phyloP scores from a whole-genome alignment of 2,888 invertebrate genomes.

The Papilio elwesi region DNA sequence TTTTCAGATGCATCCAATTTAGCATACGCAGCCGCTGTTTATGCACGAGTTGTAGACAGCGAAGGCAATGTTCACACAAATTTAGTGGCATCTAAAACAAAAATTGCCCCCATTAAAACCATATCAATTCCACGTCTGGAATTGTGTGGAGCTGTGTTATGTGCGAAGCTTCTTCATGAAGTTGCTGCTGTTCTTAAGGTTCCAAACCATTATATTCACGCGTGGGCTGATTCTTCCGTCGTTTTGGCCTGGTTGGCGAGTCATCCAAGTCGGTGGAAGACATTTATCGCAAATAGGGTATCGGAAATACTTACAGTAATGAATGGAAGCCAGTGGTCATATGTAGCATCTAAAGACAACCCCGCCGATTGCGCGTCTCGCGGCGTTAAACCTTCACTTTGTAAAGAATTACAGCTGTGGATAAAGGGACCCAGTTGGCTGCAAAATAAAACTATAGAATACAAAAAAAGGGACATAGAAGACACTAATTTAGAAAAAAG shows the following conservation, averaged over 20 bases:
- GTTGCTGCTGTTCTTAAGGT: slow-evolving; percentile 30
- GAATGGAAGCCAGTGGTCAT: slow-evolving; percentile 3
- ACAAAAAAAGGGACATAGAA: background rate
- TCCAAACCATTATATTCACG: slow-evolving; percentile 21
- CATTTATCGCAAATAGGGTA: slow-evolving; percentile 42
- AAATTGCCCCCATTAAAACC: slow-evolving; percentile 39
- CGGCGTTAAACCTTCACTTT: slow-evolving; percentile 1
- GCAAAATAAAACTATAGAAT: background rate
- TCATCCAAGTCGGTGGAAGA: slow-evolving; percentile 42
- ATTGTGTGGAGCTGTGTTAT: too few species aligned
- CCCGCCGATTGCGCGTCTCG: slow-evolving; percentile 32
- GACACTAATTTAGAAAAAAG: slow-evolving; percentile 2
- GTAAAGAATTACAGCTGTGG: too few species aligned
- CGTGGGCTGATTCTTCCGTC: slow-evolving; percentile 46
- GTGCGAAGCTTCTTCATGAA: slow-evolving; percentile 36
- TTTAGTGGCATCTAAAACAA: background rate
- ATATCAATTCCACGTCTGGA: slow-evolving; percentile 42
- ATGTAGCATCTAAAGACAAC: slow-evolving; percentile 35
- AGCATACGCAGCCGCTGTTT: background rate
- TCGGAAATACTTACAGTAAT: slow-evolving; percentile 43
- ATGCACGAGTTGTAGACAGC: background rate
- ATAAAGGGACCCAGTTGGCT: background rate
- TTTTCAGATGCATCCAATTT: background rate
- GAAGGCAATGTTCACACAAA: background rate
- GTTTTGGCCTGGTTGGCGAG: slow-evolving; percentile 41